A percentile compares a stretch with the other conserved stretches of the same genome.
These are phyloP conservation scores for Macrochelys suwanniensis DNA, from an alignment of 2,797 vertebrate genomes.

Conservation along the genomic window DNA sequence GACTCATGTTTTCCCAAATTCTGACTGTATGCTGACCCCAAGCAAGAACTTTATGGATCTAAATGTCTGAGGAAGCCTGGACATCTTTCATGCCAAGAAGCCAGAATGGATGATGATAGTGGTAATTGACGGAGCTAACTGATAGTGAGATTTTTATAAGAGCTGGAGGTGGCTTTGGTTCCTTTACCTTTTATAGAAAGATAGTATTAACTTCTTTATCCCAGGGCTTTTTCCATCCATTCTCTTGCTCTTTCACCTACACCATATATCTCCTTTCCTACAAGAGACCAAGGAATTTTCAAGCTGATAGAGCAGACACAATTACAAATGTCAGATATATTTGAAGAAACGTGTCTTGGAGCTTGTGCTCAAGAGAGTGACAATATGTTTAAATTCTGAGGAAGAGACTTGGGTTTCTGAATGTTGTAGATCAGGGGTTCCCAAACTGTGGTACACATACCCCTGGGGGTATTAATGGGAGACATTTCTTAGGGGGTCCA, in stretches of 20 bases:
- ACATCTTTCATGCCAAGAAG: background rate
- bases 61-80: background rate
- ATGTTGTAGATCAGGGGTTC: no score
- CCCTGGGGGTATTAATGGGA: no score
- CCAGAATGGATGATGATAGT: rapidly evolving
- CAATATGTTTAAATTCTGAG: background rate
- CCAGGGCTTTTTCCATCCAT: background rate
- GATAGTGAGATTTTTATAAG: background rate
- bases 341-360: background rate
- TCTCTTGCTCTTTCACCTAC: background rate
- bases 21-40: background rate
- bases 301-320: background rate
- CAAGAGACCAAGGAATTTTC: background rate
- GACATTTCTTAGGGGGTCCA: no score
- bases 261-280: background rate
- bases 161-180: background rate
- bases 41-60: background rate
- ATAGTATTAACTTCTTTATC: background rate
- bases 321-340: background rate
- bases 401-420: background rate
- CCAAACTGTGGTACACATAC: no score
- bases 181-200: background rate
- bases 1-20: background rate
- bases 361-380: background rate
- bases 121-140: background rate